These are phyloP conservation scores for Balaeniceps rex DNA, from an alignment of 2,113 vertebrate species.

Conservation along the genomic window DNA sequence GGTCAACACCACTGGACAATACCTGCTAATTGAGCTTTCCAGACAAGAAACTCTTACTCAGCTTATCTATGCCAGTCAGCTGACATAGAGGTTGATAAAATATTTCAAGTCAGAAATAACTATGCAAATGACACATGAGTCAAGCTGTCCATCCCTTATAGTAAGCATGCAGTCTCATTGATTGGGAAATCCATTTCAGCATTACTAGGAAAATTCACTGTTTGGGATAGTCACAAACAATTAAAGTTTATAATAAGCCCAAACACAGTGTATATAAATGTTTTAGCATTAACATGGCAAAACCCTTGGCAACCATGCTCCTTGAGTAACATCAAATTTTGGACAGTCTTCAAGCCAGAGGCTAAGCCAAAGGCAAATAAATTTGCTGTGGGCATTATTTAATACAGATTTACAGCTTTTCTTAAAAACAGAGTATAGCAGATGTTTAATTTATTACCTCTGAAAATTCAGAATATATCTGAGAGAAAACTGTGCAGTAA, in stretches of 20 bases:
- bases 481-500: slow-evolving; percentile 14
- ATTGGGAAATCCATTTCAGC: background rate
- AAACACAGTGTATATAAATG: background rate
- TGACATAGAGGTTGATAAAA: background rate
- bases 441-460: slow-evolving; percentile 37
- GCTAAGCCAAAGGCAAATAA: slow-evolving; percentile 70
- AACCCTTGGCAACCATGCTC: background rate
- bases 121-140: background rate
- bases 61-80: background rate
- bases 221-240: background rate
- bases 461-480: background rate
- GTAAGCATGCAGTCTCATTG: background rate
- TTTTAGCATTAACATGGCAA: background rate
- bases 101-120: background rate
- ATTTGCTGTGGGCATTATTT: slow-evolving; percentile 55
- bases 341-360: slow-evolving; percentile 63
- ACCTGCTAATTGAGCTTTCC: background rate
- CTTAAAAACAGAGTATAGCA: background rate
- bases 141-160: background rate
- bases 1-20: background rate
- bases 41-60: background rate
- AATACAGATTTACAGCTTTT: slow-evolving; percentile 50
- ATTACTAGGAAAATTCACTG: background rate
- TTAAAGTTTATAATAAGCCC: background rate
- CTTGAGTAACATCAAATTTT: background rate